These are phyloP conservation scores for Nephrotoma guestfalica DNA, from an alignment of 2,888 invertebrate genomes.

Conservation along the genomic window DNA sequence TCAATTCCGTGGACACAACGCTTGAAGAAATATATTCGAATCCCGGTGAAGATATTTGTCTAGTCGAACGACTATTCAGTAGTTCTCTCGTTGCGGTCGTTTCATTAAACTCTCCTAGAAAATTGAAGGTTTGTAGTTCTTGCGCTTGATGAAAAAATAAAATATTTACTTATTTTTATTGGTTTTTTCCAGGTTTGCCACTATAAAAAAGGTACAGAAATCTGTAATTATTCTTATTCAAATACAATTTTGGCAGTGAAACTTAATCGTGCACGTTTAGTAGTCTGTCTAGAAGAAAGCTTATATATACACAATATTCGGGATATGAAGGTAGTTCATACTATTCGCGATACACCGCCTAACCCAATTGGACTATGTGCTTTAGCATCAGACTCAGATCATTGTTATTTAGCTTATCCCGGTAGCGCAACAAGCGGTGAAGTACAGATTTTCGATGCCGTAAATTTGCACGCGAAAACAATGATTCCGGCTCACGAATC, in stretches of 20 bases:
- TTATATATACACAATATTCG: constrained; percentile 97
- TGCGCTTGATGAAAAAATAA: neutral
- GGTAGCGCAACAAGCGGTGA: constrained; percentile 88
- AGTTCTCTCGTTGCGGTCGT: constrained; percentile 95
- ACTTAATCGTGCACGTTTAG: constrained; percentile 84
- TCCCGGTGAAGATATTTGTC: constrained; percentile 71
- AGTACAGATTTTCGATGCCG: constrained; percentile 37
- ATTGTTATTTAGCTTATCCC: constrained; percentile 92
- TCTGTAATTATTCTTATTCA: constrained; percentile 90
- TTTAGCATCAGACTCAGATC: constrained; percentile 74
- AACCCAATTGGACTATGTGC: constrained; percentile 89
- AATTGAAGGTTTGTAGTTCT: constrained; percentile 25
- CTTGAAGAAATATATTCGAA: constrained; percentile 83
- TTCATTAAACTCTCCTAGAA: constrained; percentile 78
- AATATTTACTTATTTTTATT: constrained; percentile 6
- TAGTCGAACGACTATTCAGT: constrained; percentile 92
- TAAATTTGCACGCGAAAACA: constrained; percentile 76
- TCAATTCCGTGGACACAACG: constrained; percentile 61
- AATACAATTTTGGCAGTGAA: constrained; percentile 93
- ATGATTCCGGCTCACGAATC: constrained; percentile 96
- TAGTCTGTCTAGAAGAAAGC: constrained; percentile 95
- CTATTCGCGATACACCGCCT: constrained; percentile 93
- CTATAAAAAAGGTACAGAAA: constrained; percentile 94
- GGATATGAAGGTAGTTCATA: constrained; percentile 96
- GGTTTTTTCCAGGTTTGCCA: constrained; percentile 68